Base-by-base conservation (phyloP, 2,797 vertebrate species). In the Siniperca scherzeri region DNA sequence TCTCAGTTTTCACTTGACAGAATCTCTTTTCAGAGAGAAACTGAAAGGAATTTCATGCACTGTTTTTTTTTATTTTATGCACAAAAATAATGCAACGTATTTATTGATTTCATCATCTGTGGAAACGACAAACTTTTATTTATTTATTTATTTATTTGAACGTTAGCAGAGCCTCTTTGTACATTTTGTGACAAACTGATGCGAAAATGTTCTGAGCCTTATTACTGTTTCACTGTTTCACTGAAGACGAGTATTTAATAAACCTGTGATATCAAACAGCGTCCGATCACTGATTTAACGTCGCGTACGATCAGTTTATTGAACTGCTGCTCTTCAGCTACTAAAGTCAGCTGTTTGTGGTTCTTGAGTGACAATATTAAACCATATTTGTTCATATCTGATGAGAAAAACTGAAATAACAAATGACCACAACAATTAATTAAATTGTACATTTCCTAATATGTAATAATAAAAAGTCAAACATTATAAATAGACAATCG, bases 161-260 rank as follows among this genome's bases (percentile, higher is more conserved):
- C 22, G 2, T 30, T 5, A 33, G 55, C 40, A 14, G 42, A 66
- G 62, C 14, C 13, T 61, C 21, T 55, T 66, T 77, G 30, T 59
- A 67, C 21, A 38, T 36, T 44, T 44, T 21, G 25, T 73, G 44
- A 60, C 11, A 46, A 71, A 57, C 66, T 44, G 61, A 72, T 50
- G n/a, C 8, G 64, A 14, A 36, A 68, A 68, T 70, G 9, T 60
- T 55, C n/a, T 61, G 76, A 62, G 52, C 59, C 50, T 79, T 76
- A n/a, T 46, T 16, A 46, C 38, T 75, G 61, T 60, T 27, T 19
- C 19, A n/a, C n/a, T 55, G n/a, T 38, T 55, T 12, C 40, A 44
- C 22, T 56, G 62, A 67, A 3, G 44, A 46, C 4, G 19, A 50
- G 48, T 7, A 21, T 77, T 80, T 46, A 76, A 70, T 74, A 74